Evolutionary conservation across 1,140 invertebrate species (phyloP), one percentile per base, ranked within the genome.

Genomic region (Thalassaphorura encarpata): DNA sequence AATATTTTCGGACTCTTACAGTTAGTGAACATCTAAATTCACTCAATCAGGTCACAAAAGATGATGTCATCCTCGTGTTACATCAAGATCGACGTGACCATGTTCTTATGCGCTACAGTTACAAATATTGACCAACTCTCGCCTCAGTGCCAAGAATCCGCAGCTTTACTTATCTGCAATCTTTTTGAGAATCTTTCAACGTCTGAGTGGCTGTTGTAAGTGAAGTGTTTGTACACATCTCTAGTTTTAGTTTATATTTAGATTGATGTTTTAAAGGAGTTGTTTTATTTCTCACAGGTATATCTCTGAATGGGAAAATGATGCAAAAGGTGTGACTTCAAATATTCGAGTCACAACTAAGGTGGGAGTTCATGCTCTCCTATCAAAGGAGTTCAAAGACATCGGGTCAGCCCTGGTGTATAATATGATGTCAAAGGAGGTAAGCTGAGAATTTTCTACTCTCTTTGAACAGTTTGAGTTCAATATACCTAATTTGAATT

Each of bases 381-480:
- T 94, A 0, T 82, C 85, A 11, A 84, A 87, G 46, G 62, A 67
- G 19, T 72, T 92, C 54, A 84, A 88, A 70, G 83, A 87, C 42
- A 75, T 81, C 58, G 91, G 90, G 43, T 80, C 85, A 3, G 87
- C 88, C 55, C 83, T 95, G 48, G 82, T 94, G 55, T 85, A 91
- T 73, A 95, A 95, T 71, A 77, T 94, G 53, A 87, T 87, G 63
- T 85, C 85, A 77, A 94, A 93, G 83, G 90, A 95, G 83, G 89
- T 73, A n/a, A n/a, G n/a, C n/a, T n/a, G n/a, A n/a, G n/a, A n/a
- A n/a, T n/a, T n/a, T n/a, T n/a, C n/a, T n/a, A n/a, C n/a, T 52
- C 21, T 47, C 19, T 8, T 26, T 26, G 15, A 23, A 13, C 11
- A 6, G 5, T 18, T 11, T 36, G 8, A 36, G n/a, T 11, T 11